Conservation (phyloP, 2,888 invertebrate species). For the Merodon equestris region DNA sequence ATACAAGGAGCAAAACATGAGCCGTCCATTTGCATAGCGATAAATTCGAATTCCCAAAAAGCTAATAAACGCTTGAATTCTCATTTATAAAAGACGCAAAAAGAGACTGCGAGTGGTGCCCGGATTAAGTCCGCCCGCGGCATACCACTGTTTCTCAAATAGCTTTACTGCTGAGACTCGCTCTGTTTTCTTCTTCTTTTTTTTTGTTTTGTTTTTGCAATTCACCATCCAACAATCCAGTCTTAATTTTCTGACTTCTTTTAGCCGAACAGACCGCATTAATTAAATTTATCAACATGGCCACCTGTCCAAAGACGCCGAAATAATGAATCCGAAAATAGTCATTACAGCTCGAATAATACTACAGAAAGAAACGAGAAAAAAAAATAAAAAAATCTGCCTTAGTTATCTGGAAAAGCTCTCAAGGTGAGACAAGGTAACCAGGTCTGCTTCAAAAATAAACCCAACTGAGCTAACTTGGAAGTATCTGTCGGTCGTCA, state of each 20-base stretch:
- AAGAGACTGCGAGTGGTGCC: too few species aligned
- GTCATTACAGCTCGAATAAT: slow-evolving; percentile 58
- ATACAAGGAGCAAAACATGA: too few species aligned
- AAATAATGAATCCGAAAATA: slow-evolving; percentile 50
- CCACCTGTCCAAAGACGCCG: slow-evolving; percentile 53
- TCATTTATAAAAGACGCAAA: too few species aligned
- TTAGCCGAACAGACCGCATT: slow-evolving; percentile 34
- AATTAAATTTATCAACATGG: slow-evolving; percentile 61
- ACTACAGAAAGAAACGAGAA: slow-evolving; percentile 21
- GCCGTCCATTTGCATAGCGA: too few species aligned
- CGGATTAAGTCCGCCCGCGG: slow-evolving; percentile 67
- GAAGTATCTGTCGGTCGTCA: slow-evolving; percentile 46
- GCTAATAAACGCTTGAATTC: too few species aligned
- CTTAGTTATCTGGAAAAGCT: slow-evolving; percentile 47
- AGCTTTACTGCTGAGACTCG: too few species aligned
- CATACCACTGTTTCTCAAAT: slow-evolving; percentile 33
- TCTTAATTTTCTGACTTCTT: slow-evolving; percentile 43
- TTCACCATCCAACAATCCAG: slow-evolving; percentile 58
- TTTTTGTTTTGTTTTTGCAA: slow-evolving; percentile 44
- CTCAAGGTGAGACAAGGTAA: slow-evolving; percentile 68
- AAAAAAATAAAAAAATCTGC: slow-evolving; percentile 15
- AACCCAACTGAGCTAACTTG: slow-evolving; percentile 62
- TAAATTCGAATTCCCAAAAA: background rate
- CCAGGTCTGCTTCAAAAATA: slow-evolving; percentile 60
- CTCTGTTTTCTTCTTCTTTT: too few species aligned